Evolutionary conservation across 37 sponge, comb jelly and placozoan species (phyloP), one percentile per base, ranked within the genome.

Genomic region (Oscarella lobularis): DNA sequence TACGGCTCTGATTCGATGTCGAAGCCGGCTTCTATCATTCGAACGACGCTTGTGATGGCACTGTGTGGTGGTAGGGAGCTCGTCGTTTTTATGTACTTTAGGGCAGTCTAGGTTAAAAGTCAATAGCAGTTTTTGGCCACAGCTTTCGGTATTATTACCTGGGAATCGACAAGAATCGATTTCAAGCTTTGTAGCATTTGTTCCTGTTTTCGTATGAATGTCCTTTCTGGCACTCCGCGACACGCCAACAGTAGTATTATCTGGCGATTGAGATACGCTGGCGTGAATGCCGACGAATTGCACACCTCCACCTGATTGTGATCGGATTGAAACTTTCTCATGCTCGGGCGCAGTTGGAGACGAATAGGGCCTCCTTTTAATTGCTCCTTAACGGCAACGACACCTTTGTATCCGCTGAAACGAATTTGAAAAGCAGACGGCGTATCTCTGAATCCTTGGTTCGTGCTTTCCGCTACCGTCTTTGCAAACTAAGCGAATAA

Each of bases 401-500:
- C 67, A 40, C 81, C 81, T 75, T 80, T 80, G 81, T 48, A 80
- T 3, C 81, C 81, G 3, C 67, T 75, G 5, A 80, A 40, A 6
- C 81, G 55, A 6, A 80, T 67, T 35, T 80, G 81, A 72, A 80
- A 80, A 1, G 81, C 81, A 32, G 73, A 39, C 2, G 81, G 81
- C 1, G 29, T 31, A 30, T 35, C 31, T 29, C 71, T 35, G 29
- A 34, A 34, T 4, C 29, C 35, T 33, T 48, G 33, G 6, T 5
- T 5, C 71, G 33, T 35, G 71, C 6, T 14, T 68, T 29, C 4
- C 31, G 38, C 81, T 55, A 33, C 73, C 73, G 35, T 65, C 65
- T 67, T 80, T 40, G 33, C 68, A 41, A 38, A 80, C 41, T 71
- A 80, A 34, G 2, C 60, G 54, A 30, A 20, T 32, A 20, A 68